Conservation (phyloP, 2,888 invertebrate genomes). For the Chymomyza caudatula region DNA sequence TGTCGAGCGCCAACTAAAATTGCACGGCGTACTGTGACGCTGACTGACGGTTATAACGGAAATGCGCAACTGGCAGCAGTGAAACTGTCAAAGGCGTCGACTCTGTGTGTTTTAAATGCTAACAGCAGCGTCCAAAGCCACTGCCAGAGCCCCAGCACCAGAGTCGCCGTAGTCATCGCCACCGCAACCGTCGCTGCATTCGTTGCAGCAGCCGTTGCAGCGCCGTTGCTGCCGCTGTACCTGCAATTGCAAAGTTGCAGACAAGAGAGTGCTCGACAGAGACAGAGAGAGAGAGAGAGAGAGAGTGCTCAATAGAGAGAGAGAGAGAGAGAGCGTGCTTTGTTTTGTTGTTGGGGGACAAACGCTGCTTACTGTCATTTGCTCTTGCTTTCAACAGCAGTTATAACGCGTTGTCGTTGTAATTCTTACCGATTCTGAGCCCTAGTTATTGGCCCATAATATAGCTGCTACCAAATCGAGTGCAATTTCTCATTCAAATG, state of each 20-base stretch:
- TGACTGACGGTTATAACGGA: conserved; percentile 65
- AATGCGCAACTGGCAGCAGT: conserved; percentile 69
- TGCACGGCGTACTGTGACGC: conserved; percentile 44
- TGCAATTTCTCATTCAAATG: neutral
- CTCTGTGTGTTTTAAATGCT: neutral
- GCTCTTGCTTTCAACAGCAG: neutral
- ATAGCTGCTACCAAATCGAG: neutral
- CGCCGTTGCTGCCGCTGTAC: conserved; percentile 25
- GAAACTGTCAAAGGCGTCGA: conserved; percentile 52
- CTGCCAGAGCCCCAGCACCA: conserved; percentile 29
- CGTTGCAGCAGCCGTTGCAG: conserved; percentile 20
- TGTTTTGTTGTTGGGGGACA: neutral
- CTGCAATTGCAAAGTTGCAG: conserved; percentile 29
- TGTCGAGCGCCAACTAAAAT: neutral
- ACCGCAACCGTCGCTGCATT: neutral
- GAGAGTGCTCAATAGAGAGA: too few relatives aligned
- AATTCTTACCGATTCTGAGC: neutral
- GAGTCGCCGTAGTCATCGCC: conserved; percentile 11
- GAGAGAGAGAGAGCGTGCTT: neutral
- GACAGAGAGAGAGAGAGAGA: neutral
- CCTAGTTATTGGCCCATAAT: neutral
- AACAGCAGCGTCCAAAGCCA: conserved; percentile 19
- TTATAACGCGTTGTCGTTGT: neutral
- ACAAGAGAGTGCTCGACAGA: too few relatives aligned
- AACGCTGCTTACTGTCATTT: neutral